Conservation (phyloP, 2,797 vertebrate species). For the Chanos chanos region DNA sequence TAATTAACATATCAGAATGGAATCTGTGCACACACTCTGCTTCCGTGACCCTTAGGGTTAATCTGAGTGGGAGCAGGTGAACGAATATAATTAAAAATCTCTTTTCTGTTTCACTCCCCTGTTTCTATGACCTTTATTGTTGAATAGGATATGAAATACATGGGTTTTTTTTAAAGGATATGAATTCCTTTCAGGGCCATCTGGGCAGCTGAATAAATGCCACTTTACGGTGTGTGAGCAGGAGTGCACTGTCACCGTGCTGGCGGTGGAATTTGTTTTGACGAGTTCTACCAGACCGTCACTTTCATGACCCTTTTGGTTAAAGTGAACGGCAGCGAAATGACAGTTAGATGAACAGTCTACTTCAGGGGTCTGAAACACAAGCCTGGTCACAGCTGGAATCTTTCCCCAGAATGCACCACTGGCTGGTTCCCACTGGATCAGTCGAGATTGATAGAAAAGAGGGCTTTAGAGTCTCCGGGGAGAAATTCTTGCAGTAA, state of each 20-base stretch:
- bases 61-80: neutral
- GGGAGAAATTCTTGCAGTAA: too few relatives aligned
- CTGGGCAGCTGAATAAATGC: neutral
- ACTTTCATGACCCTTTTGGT: neutral
- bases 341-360: neutral
- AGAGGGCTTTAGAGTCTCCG: too few relatives aligned
- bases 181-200: neutral
- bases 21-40: neutral
- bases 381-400: too few relatives aligned
- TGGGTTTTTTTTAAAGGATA: too few relatives aligned
- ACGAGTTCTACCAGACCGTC: neutral
- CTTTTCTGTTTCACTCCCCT: neutral
- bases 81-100: neutral
- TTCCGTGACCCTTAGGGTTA: neutral
- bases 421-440: too few relatives aligned
- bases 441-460: too few relatives aligned
- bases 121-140: slow-evolving; percentile 2
- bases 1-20: too few relatives aligned
- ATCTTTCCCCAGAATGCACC: too few relatives aligned
- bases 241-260: neutral
- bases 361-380: neutral
- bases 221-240: neutral
- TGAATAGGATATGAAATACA: slow-evolving; percentile 13
- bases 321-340: neutral
- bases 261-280: neutral